Percentiles rank a stretch among this genome's conserved stretches.
Conservation (phyloP, 2,888 invertebrate species). For the Auanema sp. region DNA sequence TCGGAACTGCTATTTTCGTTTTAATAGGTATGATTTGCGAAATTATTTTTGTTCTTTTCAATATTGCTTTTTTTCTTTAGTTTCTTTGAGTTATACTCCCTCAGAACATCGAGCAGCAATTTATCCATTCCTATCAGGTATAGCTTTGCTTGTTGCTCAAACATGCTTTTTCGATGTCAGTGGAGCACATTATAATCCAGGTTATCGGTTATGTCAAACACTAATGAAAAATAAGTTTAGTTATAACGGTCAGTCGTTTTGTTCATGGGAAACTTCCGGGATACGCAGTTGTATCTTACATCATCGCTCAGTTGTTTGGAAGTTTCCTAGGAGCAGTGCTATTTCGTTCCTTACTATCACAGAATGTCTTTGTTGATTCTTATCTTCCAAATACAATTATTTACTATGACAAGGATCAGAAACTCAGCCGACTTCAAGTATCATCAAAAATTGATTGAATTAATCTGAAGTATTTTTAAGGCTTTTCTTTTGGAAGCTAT, state of each 20-base stretch:
- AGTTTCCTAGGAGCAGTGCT: neutral
- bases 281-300: neutral
- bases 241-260: neutral
- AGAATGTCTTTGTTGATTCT: too few relatives aligned
- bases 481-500: conserved; percentile 17
- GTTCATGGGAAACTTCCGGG: neutral
- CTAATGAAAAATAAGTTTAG: neutral
- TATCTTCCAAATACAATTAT: too few relatives aligned
- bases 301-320: neutral
- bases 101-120: too few relatives aligned
- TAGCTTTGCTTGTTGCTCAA: conserved; percentile 13
- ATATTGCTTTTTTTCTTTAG: too few relatives aligned
- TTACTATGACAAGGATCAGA: neutral
- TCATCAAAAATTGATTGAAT: neutral
- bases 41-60: too few relatives aligned
- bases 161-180: conserved; percentile 7
- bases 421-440: conserved; percentile 11
- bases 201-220: conserved; percentile 1
- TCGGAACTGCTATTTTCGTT: too few relatives aligned
- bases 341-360: neutral
- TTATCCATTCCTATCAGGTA: neutral
- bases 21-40: too few relatives aligned
- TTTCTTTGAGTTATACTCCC: too few relatives aligned
- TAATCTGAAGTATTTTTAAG: neutral
- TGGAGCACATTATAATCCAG: conserved; percentile 20